Conservation (phyloP, 1,140 invertebrate species). For the Aethina tumida region DNA sequence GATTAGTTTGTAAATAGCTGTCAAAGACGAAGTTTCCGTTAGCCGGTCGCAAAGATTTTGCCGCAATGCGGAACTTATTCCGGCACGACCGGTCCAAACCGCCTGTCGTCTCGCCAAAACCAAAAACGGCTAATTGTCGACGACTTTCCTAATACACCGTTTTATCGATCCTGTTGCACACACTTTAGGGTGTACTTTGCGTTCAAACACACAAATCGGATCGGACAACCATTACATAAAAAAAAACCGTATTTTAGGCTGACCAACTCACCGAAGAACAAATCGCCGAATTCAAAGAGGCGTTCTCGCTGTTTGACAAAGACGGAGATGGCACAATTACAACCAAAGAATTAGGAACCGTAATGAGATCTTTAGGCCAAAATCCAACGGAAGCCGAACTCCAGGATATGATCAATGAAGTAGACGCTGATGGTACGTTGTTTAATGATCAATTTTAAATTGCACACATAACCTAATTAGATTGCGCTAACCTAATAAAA, state of each 20-base stretch:
- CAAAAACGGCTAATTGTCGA: no score
- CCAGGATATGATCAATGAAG: conserved; percentile 99
- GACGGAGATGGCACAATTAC: conserved; percentile 99
- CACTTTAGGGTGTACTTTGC: no score
- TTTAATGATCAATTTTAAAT: no score
- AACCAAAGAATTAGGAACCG: conserved; percentile 98
- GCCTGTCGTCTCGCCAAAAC: not conserved
- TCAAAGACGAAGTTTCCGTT: conserved; percentile 19
- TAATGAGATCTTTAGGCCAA: conserved; percentile 97
- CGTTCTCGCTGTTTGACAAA: conserved; percentile 98
- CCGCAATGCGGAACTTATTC: conserved; percentile 31
- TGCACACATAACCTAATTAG: no score
- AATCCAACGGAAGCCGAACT: conserved; percentile 99
- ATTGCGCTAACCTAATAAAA: no score
- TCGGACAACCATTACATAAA: no score
- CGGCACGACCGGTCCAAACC: not conserved
- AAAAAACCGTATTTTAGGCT: conserved; percentile 59
- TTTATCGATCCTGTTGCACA: conserved; percentile 29
- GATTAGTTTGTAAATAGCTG: conserved; percentile 22
- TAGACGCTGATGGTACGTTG: conserved; percentile 96
- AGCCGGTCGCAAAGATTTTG: conserved; percentile 28
- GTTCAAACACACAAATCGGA: no score
- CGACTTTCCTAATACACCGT: no score
- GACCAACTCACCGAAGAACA: conserved; percentile 97
- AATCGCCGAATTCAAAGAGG: conserved; percentile 99